Base-by-base conservation (phyloP, 2,113 vertebrate species). In the Tor tambroides region DNA sequence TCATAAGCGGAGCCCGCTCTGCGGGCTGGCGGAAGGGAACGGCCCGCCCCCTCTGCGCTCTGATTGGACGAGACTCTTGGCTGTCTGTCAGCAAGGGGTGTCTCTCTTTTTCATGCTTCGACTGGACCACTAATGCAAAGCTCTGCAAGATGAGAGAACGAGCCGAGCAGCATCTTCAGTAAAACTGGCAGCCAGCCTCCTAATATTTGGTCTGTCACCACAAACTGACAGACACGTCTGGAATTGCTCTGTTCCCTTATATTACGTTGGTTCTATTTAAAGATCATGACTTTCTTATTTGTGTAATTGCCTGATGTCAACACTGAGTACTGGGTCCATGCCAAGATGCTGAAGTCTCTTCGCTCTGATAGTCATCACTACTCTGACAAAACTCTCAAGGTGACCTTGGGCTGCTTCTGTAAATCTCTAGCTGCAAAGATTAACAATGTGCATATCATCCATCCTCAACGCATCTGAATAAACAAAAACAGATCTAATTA, bases 21-120 rank as follows among this genome's bases (percentile, higher is more conserved):
- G 92, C 92, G 88, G 91, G 90, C 81, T 81, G 80, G 49, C 86
- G 83, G 51, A 77, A 71, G 76, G 90, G 76, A 30, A 69, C 4
- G 81, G 32, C 84, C 86, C 80, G 86, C 84, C 91, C 89, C 85
- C 41, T 49, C 85, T 87, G 35, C 1, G n/a, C 87, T 59, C 41
- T 28, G 61, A 94, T 95, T 95, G 94, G 94, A 87, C 84, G 79
- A 83, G 63, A 75, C 30, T 30, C 35, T 59, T 86, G 86, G 86
- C 91, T 4, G 79, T 90, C 91, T 90, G 38, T 75, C 85, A 14
- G 74, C 86, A 89, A 93, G 92, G 93, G 91, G 91, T 87, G 87
- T 56, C 51, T 89, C 90, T 92, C 92, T 93, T 91, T 91, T 83
- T 90, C 78, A 83, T 65, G 80, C 69, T 85, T 84, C 61, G 84